phyloP scores from a whole-genome alignment of 2,888 invertebrate species.

The Cheilosia vernalis region DNA sequence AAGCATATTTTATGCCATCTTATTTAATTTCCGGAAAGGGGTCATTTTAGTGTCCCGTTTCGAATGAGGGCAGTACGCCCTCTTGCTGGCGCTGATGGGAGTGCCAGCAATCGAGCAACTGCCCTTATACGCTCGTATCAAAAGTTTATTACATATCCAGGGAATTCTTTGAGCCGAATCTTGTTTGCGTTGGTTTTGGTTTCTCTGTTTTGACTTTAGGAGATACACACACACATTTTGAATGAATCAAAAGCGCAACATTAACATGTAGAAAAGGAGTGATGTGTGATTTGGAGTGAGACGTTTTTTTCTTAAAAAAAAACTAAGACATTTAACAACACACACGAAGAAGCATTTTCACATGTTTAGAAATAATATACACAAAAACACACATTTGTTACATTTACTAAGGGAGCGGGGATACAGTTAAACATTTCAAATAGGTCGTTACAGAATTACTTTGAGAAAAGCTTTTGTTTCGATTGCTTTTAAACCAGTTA shows the following conservation, averaged over 20 bases:
- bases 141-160: slow-evolving; percentile 70
- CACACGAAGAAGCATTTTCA: slow-evolving; percentile 61
- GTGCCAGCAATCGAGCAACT: slow-evolving; percentile 52
- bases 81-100: slow-evolving; percentile 37
- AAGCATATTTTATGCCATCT: slow-evolving; percentile 84
- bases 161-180: slow-evolving; percentile 70
- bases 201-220: slow-evolving; percentile 21
- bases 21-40: slow-evolving; percentile 69
- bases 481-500: slow-evolving; percentile 8
- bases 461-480: slow-evolving; percentile 61
- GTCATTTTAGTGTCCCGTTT: slow-evolving; percentile 11
- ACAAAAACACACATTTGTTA: slow-evolving; percentile 63
- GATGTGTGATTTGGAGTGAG: slow-evolving; percentile 43
- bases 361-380: slow-evolving; percentile 49
- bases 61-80: slow-evolving; percentile 25
- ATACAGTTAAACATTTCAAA: slow-evolving; percentile 39
- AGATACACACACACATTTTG: slow-evolving; percentile 29
- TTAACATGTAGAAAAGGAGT: slow-evolving; percentile 44
- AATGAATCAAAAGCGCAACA: slow-evolving; percentile 40
- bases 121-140: slow-evolving; percentile 66
- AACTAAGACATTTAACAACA: slow-evolving; percentile 54
- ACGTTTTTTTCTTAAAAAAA: slow-evolving; percentile 25
- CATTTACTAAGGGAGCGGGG: slow-evolving; percentile 45
- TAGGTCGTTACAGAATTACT: slow-evolving; percentile 1
- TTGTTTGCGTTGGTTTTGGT: neutral